phyloP scores from a whole-genome alignment of 2,113 vertebrate genomes.

The Balaeniceps rex region DNA sequence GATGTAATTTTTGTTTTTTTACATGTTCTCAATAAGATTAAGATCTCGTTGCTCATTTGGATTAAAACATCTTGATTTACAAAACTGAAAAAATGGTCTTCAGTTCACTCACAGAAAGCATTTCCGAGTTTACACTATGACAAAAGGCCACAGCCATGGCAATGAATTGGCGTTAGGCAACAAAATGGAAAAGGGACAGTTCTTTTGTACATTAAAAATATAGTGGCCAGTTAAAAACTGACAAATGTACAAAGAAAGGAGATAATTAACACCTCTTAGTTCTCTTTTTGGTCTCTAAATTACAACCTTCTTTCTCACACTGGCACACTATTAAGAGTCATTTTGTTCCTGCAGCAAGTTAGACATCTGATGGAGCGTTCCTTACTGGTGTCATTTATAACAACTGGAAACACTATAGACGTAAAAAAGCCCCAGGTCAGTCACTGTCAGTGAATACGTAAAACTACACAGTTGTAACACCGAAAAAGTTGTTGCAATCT shows the following conservation, averaged over 20 bases:
- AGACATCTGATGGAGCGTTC: background rate
- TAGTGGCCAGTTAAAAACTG: background rate
- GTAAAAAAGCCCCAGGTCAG: background rate
- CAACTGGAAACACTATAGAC: background rate
- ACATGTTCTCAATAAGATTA: background rate
- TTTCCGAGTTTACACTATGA: background rate
- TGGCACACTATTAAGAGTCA: conserved; percentile 15
- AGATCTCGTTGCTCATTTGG: background rate
- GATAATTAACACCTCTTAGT: conserved; percentile 34
- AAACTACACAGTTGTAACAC: background rate
- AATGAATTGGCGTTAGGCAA: background rate
- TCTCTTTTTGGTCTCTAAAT: conserved; percentile 41
- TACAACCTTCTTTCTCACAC: conserved; percentile 3
- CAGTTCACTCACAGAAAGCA: background rate
- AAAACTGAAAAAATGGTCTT: background rate
- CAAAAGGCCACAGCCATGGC: background rate
- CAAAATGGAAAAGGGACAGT: background rate
- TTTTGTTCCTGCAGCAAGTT: conserved; percentile 14
- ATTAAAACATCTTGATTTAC: background rate
- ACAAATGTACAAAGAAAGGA: conserved; percentile 13
- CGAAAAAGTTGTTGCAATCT: background rate
- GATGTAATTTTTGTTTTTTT: background rate
- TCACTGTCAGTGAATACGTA: background rate
- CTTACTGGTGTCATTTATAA: background rate
- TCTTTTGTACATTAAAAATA: conserved; percentile 8